phyloP scores from a whole-genome alignment of 2,888 invertebrate genomes.

The Drosophila dives region DNA sequence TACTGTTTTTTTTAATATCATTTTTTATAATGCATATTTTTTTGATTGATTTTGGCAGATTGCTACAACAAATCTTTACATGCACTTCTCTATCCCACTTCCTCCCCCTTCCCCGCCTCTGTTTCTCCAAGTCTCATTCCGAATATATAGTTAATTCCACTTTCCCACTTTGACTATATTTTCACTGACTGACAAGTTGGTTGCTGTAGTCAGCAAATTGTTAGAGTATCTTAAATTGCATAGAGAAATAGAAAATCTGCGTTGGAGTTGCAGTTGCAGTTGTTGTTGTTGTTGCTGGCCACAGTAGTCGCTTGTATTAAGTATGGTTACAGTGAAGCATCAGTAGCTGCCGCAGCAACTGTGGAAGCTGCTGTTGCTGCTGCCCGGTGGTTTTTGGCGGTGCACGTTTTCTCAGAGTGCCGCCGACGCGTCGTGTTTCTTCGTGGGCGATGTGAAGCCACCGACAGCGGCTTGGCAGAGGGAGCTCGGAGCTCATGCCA shows the following conservation, averaged over 20 bases:
- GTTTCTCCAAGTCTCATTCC: not conserved
- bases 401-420: conserved; percentile 72
- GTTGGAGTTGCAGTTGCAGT: conserved; percentile 21
- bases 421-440: conserved; percentile 75
- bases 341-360: conserved; percentile 15
- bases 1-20: not conserved
- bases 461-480: conserved; percentile 16
- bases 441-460: conserved; percentile 74
- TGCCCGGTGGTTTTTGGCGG: conserved; percentile 49
- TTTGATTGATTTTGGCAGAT: not conserved
- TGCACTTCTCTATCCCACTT: no score
- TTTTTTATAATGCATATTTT: not conserved
- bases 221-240: conserved; percentile 27
- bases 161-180: no score
- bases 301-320: conserved; percentile 27
- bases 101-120: fast-evolving
- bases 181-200: not conserved
- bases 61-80: not conserved
- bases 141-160: not conserved
- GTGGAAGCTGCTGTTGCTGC: conserved; percentile 13
- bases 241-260: conserved; percentile 42
- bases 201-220: conserved; percentile 10
- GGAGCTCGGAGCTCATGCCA: not conserved
- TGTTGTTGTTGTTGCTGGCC: conserved; percentile 37
- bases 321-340: conserved; percentile 20